Evolutionary conservation across 2,888 invertebrate species (phyloP).

Genomic region (Patella ulyssiponensis): DNA sequence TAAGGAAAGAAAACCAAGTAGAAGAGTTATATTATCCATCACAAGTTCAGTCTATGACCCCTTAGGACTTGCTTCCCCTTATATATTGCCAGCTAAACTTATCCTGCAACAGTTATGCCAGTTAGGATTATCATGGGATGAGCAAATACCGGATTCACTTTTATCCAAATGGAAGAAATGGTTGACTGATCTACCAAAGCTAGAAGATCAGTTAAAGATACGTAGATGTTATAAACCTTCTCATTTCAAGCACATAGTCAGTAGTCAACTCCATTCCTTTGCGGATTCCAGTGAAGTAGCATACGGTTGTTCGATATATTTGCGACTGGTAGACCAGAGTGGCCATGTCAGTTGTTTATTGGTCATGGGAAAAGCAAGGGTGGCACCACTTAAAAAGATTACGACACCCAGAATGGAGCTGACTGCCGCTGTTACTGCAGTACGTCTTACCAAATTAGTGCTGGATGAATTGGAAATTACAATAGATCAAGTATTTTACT

Average conservation of each 20-base stretch:
- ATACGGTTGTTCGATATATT: conserved; percentile 8
- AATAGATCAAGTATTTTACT: too few species aligned
- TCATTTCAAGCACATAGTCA: not conserved
- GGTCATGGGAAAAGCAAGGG: conserved; percentile 31
- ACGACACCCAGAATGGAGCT: conserved; percentile 31
- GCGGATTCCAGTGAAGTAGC: conserved; percentile 4
- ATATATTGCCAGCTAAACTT: too few species aligned
- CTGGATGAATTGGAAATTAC: too few species aligned
- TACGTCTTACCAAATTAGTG: too few species aligned
- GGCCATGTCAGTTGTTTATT: conserved; percentile 22
- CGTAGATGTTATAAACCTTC: conserved; percentile 2
- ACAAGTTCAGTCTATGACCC: too few species aligned
- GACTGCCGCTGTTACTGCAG: conserved; percentile 25
- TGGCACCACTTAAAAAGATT: conserved; percentile 29
- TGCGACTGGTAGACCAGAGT: conserved; percentile 9
- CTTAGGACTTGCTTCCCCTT: too few species aligned
- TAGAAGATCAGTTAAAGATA: not conserved
- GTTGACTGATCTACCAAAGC: conserved; percentile 16
- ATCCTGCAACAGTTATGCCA: too few species aligned
- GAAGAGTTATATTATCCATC: too few species aligned
- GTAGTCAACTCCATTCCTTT: conserved; percentile 6
- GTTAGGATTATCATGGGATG: too few species aligned
- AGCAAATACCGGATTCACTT: too few species aligned
- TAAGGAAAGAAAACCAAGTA: too few species aligned
- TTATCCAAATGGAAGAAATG: not conserved